Conservation (phyloP, 2,888 invertebrate species). For the Tridacna crocea region DNA sequence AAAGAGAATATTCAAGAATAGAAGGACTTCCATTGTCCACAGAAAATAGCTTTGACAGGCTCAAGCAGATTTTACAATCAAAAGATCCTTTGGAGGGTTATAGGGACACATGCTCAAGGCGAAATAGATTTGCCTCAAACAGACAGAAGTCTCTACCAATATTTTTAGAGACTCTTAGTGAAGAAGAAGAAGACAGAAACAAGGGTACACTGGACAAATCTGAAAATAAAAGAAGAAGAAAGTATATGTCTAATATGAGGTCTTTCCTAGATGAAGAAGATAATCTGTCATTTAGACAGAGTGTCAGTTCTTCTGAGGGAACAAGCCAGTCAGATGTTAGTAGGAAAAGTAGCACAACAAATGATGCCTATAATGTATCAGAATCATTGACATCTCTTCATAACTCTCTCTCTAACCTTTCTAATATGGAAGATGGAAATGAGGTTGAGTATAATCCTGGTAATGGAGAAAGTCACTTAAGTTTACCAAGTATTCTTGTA, state of each 20-base stretch:
- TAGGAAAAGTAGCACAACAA: conserved; percentile 21
- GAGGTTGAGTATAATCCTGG: neutral
- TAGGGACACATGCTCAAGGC: conserved; percentile 37
- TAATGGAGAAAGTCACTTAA: neutral
- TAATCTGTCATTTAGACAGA: conserved; percentile 8
- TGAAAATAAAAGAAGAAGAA: neutral
- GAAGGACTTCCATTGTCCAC: conserved; percentile 47
- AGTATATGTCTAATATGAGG: conserved; percentile 27
- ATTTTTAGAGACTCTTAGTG: conserved; percentile 75
- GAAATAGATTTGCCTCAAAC: conserved; percentile 65
- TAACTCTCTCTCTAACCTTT: neutral
- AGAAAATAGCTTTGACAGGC: conserved; percentile 59
- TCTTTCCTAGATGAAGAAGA: conserved; percentile 54
- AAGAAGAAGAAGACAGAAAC: conserved; percentile 72
- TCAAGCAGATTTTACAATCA: conserved; percentile 51
- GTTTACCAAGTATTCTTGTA: conserved; percentile 59
- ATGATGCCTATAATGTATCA: neutral
- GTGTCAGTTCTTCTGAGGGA: conserved; percentile 27
- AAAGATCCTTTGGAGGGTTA: conserved; percentile 19
- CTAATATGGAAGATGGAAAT: neutral
- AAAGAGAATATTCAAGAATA: conserved; percentile 26
- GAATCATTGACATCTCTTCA: conserved; percentile 14
- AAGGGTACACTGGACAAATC: neutral
- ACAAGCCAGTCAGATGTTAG: conserved; percentile 30
- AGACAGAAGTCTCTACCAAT: conserved; percentile 78